Percentiles rank a stretch among this genome's conserved stretches.
Evolutionary conservation across 2,797 vertebrate species (phyloP).

Genomic region (Muscicapa striata): DNA sequence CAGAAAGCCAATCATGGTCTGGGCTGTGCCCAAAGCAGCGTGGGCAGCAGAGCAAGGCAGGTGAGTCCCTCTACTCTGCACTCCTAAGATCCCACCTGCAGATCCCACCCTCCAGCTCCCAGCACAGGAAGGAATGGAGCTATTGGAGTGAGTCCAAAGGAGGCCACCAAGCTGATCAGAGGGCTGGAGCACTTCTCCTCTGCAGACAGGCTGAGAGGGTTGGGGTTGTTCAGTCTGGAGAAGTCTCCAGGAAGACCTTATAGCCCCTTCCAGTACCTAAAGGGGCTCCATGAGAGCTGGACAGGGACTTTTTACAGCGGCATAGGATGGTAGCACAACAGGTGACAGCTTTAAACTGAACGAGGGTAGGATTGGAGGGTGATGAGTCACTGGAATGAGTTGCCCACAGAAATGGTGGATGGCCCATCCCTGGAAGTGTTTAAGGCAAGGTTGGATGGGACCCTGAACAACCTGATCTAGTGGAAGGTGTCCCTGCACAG

Average conservation of each 20-base stretch:
- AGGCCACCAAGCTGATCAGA: background rate
- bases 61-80: background rate
- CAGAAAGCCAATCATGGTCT: background rate
- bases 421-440: background rate
- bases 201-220: background rate
- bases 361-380: background rate
- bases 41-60: background rate
- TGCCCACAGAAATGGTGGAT: background rate
- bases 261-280: background rate
- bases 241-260: background rate
- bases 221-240: background rate
- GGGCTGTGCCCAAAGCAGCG: rapidly evolving
- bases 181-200: background rate
- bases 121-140: background rate
- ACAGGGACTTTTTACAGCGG: background rate
- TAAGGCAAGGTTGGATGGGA: background rate
- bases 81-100: rapidly evolving
- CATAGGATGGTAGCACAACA: rapidly evolving
- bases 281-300: background rate
- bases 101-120: background rate
- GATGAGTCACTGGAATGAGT: rapidly evolving
- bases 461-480: background rate
- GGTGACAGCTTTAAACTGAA: background rate
- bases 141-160: rapidly evolving
- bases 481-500: background rate